These are phyloP conservation scores for Scomberomorus guttatus DNA, from an alignment of 2,797 vertebrate species.

Conservation along the genomic window DNA sequence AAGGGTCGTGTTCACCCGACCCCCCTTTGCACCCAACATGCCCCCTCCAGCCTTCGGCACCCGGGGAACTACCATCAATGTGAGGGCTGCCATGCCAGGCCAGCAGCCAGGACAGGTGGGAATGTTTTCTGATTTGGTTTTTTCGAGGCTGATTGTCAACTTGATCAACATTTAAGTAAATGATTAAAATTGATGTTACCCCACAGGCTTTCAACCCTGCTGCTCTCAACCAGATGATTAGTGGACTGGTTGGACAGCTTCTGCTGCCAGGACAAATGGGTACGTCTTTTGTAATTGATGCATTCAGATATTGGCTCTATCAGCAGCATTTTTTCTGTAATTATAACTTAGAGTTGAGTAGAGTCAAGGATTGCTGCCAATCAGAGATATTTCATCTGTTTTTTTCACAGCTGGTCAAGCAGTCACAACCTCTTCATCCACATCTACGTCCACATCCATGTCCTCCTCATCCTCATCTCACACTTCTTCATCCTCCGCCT, in stretches of 20 bases:
- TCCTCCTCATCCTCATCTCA: conserved; percentile 80
- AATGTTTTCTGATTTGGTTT: not conserved
- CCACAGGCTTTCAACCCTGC: conserved; percentile 84
- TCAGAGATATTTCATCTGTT: not conserved
- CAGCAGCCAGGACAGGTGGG: conserved; percentile 85
- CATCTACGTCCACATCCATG: conserved; percentile 74
- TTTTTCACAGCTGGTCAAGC: conserved; percentile 73
- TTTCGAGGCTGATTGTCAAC: not conserved
- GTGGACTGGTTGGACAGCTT: conserved; percentile 92
- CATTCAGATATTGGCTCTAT: not conserved
- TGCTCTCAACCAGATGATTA: conserved; percentile 95
- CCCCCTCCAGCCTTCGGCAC: conserved; percentile 78
- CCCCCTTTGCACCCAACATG: conserved; percentile 85
- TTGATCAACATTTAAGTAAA: not conserved
- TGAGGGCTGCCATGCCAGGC: conserved; percentile 86
- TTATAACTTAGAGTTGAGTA: not conserved
- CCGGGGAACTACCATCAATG: conserved; percentile 83
- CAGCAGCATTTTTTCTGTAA: not conserved
- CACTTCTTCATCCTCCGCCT: conserved; percentile 73
- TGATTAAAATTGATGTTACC: not conserved
- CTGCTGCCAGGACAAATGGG: conserved; percentile 91
- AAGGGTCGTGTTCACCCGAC: conserved; percentile 91
- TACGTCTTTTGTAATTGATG: conserved; percentile 53
- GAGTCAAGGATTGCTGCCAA: not conserved
- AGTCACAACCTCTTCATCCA: conserved; percentile 73